Evolutionary conservation across 2,797 vertebrate species (phyloP).

Genomic region (Onychomys leucogaster): DNA sequence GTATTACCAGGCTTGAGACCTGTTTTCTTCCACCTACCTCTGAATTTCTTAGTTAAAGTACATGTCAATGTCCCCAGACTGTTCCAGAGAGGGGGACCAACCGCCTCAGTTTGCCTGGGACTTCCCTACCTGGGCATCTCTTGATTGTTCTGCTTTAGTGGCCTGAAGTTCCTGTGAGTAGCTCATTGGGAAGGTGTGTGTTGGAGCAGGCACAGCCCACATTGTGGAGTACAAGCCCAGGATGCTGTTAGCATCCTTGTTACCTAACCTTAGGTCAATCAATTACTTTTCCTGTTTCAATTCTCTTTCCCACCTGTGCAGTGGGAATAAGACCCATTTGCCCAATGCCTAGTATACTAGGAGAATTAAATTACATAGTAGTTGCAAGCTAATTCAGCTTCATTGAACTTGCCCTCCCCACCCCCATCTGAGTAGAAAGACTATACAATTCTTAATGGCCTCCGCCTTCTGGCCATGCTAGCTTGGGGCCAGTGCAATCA

Average conservation of each 20-base stretch:
- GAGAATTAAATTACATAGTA: slow-evolving; percentile 70
- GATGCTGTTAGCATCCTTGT: background rate
- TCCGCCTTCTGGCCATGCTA: slow-evolving; percentile 43
- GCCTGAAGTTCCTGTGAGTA: accelerated
- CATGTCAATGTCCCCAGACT: background rate
- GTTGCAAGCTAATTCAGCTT: slow-evolving; percentile 66
- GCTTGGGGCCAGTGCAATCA: background rate
- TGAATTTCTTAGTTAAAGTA: background rate
- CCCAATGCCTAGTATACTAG: slow-evolving; percentile 12
- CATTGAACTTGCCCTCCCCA: background rate
- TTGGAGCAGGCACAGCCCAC: background rate
- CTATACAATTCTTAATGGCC: background rate
- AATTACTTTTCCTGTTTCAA: slow-evolving; percentile 66
- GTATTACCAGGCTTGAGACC: background rate
- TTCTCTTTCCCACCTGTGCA: background rate
- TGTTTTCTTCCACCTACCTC: background rate
- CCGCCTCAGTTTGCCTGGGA: background rate
- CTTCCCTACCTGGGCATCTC: background rate
- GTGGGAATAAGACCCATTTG: slow-evolving; percentile 65
- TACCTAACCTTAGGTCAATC: slow-evolving; percentile 71
- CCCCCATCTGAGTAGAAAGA: background rate
- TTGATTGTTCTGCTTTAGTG: background rate
- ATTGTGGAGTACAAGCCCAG: accelerated
- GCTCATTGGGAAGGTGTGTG: background rate
- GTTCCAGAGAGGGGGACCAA: background rate